Conservation (phyloP, 2,888 invertebrate genomes). For the Piscicola geometra region DNA sequence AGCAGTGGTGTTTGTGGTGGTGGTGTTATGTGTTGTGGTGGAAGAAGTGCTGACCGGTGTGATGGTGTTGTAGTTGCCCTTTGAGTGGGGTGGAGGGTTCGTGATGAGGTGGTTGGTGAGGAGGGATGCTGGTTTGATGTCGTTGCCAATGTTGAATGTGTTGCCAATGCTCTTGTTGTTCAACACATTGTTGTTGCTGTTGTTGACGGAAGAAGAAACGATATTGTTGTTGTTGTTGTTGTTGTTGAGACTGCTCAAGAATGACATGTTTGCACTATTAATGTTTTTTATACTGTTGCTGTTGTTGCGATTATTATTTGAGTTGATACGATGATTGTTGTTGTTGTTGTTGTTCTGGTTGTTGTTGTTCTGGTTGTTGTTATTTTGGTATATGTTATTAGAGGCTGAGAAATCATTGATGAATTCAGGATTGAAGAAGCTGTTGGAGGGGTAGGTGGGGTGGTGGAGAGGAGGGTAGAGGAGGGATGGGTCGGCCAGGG, state of each 20-base stretch:
- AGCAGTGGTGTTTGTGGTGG: background rate
- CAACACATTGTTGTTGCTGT: too few species aligned
- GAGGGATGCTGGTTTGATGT: too few species aligned
- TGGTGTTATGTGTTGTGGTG: slow-evolving; percentile 3
- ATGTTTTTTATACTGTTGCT: background rate
- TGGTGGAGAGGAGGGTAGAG: background rate
- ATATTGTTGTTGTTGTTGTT: background rate
- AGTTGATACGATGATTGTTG: background rate
- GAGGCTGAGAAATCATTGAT: background rate
- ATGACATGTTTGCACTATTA: background rate
- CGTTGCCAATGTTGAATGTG: too few species aligned
- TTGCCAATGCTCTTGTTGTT: too few species aligned
- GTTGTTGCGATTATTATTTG: background rate
- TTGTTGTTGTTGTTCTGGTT: background rate
- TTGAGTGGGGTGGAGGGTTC: too few species aligned
- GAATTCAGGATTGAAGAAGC: background rate
- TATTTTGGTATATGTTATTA: background rate
- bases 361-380: background rate
- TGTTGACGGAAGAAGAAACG: background rate
- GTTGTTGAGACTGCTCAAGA: background rate
- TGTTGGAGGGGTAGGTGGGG: background rate
- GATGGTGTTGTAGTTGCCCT: background rate
- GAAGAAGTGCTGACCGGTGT: background rate
- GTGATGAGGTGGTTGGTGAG: too few species aligned
- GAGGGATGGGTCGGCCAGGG: background rate